A percentile compares a stretch with the other conserved stretches of the same genome.
These are phyloP conservation scores for Elephantulus edwardii DNA, from an alignment of 2,113 vertebrate species.

Conservation along the genomic window DNA sequence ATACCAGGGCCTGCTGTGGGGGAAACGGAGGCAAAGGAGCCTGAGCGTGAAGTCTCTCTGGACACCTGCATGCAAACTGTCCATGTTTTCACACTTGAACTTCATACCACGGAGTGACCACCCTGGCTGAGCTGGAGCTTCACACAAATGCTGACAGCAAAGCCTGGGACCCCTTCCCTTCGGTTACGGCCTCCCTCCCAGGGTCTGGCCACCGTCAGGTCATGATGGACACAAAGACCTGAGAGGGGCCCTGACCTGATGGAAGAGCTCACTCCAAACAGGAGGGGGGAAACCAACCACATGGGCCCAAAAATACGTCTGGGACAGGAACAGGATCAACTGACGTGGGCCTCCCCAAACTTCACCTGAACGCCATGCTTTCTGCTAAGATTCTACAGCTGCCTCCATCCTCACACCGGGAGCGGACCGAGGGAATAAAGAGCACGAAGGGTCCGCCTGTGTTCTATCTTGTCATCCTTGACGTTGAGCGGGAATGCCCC, in stretches of 20 bases:
- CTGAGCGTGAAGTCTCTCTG: background rate
- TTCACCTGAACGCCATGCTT: background rate
- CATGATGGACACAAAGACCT: background rate
- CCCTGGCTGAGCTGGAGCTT: background rate
- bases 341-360: background rate
- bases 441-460: background rate
- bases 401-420: constrained; percentile 29
- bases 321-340: background rate
- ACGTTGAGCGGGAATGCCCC: background rate
- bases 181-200: background rate
- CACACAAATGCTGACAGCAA: background rate
- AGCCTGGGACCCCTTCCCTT: background rate
- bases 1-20: background rate
- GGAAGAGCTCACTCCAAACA: background rate
- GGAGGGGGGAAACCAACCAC: background rate
- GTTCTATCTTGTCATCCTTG: background rate
- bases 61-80: background rate
- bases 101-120: background rate
- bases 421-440: constrained; percentile 35
- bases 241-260: background rate
- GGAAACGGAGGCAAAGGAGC: background rate
- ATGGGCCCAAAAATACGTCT: background rate
- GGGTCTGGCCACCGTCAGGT: constrained; percentile 5
- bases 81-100: background rate
- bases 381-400: constrained; percentile 15